Evolutionary conservation across 2,888 invertebrate genomes (phyloP).

Genomic region (Tetranychus piercei): DNA sequence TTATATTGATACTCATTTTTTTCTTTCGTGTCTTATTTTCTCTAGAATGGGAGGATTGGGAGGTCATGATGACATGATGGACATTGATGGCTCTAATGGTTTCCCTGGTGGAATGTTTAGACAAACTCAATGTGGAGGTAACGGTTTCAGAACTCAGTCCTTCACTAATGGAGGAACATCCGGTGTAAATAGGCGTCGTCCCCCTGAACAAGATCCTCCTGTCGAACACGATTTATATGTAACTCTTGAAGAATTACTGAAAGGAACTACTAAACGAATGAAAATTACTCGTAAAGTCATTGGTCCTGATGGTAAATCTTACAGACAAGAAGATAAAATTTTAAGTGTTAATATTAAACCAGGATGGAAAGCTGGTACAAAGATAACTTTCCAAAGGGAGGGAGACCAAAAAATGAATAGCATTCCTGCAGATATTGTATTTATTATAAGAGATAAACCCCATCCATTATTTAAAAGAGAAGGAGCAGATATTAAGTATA

Average conservation of each 20-base stretch:
- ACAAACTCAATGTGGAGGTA: constrained; percentile 49
- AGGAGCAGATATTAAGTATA: constrained; percentile 75
- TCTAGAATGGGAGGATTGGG: constrained; percentile 33
- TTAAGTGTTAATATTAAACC: constrained; percentile 66
- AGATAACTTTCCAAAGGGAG: constrained; percentile 90
- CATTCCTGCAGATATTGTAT: constrained; percentile 87
- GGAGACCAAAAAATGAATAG: constrained; percentile 83
- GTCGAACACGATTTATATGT: constrained; percentile 84
- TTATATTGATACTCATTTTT: background rate
- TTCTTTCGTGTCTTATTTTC: background rate
- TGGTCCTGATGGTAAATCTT: constrained; percentile 49
- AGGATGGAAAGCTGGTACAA: constrained; percentile 94
- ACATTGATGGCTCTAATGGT: constrained; percentile 40
- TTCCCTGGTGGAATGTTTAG: constrained; percentile 38
- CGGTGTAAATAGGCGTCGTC: constrained; percentile 18
- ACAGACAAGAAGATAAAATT: constrained; percentile 80
- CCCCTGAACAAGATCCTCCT: constrained; percentile 54
- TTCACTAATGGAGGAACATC: constrained; percentile 27
- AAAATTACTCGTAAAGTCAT: constrained; percentile 70
- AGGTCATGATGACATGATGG: constrained; percentile 55
- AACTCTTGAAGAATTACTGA: constrained; percentile 74
- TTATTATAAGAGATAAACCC: constrained; percentile 85
- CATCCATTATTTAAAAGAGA: constrained; percentile 77
- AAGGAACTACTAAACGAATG: constrained; percentile 92
- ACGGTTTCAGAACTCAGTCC: constrained; percentile 28